Conservation (phyloP, 2,888 invertebrate species). For the Acleris laterana region DNA sequence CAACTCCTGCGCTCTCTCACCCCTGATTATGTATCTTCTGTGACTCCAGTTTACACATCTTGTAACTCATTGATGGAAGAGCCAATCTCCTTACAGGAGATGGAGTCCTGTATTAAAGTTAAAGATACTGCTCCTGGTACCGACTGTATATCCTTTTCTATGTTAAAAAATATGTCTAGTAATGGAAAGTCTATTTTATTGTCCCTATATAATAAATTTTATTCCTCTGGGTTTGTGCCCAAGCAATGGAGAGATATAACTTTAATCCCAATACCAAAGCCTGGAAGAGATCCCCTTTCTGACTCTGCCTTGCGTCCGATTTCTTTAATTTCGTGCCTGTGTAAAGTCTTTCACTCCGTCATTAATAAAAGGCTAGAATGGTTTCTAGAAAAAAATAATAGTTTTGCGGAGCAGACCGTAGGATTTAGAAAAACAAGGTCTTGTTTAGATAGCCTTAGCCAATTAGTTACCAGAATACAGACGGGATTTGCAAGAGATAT, state of each 20-base stretch:
- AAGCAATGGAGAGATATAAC: slow-evolving; percentile 41
- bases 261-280: slow-evolving; percentile 42
- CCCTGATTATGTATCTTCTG: slow-evolving; percentile 10
- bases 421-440: slow-evolving; percentile 9
- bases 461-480: neutral
- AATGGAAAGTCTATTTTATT: slow-evolving; percentile 29
- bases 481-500: neutral
- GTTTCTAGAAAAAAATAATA: slow-evolving; percentile 33
- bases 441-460: slow-evolving; percentile 2
- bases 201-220: slow-evolving; percentile 34
- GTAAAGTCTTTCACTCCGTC: slow-evolving; percentile 41
- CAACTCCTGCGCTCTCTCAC: too few relatives aligned
- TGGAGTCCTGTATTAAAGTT: neutral
- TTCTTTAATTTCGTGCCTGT: slow-evolving; percentile 41
- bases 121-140: slow-evolving; percentile 4
- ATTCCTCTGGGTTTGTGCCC: slow-evolving; percentile 36
- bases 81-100: slow-evolving; percentile 6
- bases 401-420: slow-evolving; percentile 4
- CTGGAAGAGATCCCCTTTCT: slow-evolving; percentile 10
- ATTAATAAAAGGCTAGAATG: slow-evolving; percentile 41
- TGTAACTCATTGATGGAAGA: slow-evolving; percentile 11
- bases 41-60: slow-evolving; percentile 16
- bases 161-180: slow-evolving; percentile 24
- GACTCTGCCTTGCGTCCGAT: slow-evolving; percentile 37
- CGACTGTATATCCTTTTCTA: slow-evolving; percentile 17